A percentile compares a stretch with the other conserved stretches of the same genome.
Conservation (phyloP, 2,888 invertebrate genomes). For the Erynnis tages region DNA sequence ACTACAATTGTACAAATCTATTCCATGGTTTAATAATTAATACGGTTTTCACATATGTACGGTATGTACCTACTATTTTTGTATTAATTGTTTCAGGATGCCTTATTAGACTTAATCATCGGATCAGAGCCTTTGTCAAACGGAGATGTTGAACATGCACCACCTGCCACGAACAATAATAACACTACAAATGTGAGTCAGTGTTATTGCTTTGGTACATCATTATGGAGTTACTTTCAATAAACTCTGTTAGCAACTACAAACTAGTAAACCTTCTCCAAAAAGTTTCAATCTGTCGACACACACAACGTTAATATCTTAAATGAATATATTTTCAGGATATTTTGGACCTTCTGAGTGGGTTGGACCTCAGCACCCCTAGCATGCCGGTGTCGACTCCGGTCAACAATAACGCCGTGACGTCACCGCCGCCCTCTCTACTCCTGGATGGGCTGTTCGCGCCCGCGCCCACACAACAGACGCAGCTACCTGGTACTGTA, state of each 20-base stretch:
- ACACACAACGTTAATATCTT: no score
- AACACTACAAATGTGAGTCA: constrained; percentile 54
- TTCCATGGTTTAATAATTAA: no score
- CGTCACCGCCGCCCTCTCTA: constrained; percentile 57
- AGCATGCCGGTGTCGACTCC: constrained; percentile 38
- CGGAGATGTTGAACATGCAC: constrained; percentile 66
- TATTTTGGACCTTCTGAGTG: constrained; percentile 92
- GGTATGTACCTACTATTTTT: no score
- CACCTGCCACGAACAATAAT: constrained; percentile 49
- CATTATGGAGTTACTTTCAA: no score
- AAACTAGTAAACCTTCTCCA: no score
- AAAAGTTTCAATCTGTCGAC: no score
- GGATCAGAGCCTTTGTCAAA: constrained; percentile 84
- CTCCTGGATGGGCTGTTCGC: constrained; percentile 84
- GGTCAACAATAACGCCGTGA: constrained; percentile 58
- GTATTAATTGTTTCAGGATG: constrained; percentile 81
- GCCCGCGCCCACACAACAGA: constrained; percentile 33
- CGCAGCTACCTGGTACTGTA: constrained; percentile 33
- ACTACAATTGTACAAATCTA: no score
- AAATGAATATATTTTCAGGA: constrained; percentile 82
- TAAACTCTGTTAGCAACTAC: no score
- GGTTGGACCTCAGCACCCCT: constrained; percentile 82
- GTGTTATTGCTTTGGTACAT: no score
- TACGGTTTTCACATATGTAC: no score
- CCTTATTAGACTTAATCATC: constrained; percentile 92